Conservation (phyloP, 2,113 vertebrate species). For the Actenoides hombroni region DNA sequence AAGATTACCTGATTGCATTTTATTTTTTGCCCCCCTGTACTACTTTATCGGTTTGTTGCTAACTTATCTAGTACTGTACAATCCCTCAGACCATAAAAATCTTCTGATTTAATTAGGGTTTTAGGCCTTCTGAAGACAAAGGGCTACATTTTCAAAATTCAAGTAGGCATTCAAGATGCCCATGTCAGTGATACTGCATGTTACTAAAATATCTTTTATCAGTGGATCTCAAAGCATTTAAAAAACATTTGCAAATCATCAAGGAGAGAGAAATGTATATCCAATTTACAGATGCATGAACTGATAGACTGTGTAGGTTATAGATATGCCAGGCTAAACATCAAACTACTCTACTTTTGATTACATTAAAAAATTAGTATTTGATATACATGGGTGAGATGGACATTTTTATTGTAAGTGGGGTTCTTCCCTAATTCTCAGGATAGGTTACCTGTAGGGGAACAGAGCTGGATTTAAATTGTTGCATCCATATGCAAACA, state of each 20-base stretch:
- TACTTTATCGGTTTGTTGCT: slow-evolving; percentile 16
- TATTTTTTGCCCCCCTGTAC: neutral
- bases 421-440: neutral
- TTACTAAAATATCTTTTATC: slow-evolving; percentile 36
- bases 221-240: neutral
- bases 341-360: neutral
- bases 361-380: neutral
- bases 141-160: neutral
- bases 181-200: neutral
- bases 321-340: neutral
- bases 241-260: slow-evolving; percentile 22
- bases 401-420: neutral
- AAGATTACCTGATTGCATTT: slow-evolving; percentile 47
- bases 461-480: neutral
- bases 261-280: neutral
- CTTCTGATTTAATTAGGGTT: neutral
- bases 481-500: neutral
- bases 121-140: neutral
- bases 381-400: neutral
- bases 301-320: neutral
- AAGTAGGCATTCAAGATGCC: neutral
- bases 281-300: slow-evolving; percentile 8
- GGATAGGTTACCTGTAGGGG: neutral
- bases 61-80: slow-evolving; percentile 10
- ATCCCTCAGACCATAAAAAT: slow-evolving; percentile 14